Percentiles rank a stretch among this genome's conserved stretches.
These are phyloP conservation scores for Epinotia brunnichana DNA, from an alignment of 2,888 invertebrate genomes.

Conservation along the genomic window DNA sequence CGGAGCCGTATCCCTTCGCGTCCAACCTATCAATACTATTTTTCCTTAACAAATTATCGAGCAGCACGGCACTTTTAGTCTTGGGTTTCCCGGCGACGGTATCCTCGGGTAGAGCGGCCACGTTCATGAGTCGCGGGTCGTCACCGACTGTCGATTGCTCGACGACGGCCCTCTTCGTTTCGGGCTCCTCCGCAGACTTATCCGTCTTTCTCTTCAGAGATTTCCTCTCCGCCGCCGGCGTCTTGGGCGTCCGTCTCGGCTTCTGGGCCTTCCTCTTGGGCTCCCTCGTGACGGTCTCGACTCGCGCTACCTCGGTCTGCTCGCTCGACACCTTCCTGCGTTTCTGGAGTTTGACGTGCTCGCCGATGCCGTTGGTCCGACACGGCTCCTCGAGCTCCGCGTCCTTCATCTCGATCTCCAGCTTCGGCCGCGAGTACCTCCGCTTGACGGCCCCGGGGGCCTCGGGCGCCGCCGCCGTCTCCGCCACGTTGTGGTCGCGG, in stretches of 20 bases:
- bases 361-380: conserved; percentile 80
- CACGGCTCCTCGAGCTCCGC: conserved; percentile 75
- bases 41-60: conserved; percentile 83
- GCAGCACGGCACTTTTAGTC: conserved; percentile 77
- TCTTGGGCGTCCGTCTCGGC: conserved; percentile 62
- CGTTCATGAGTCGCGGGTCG: conserved; percentile 63
- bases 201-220: conserved; percentile 76
- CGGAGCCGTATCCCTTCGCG: conserved; percentile 67
- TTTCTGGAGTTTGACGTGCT: conserved; percentile 80
- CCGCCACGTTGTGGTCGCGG: conserved; percentile 72
- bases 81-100: conserved; percentile 65
- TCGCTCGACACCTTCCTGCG: conserved; percentile 81
- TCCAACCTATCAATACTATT: conserved; percentile 83
- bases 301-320: conserved; percentile 61
- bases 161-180: conserved; percentile 66
- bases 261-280: conserved; percentile 66
- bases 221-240: conserved; percentile 71
- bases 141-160: conserved; percentile 59
- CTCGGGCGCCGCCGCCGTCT: conserved; percentile 60
- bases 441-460: conserved; percentile 72
- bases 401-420: conserved; percentile 80
- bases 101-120: conserved; percentile 59
- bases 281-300: conserved; percentile 67
- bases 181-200: conserved; percentile 54
- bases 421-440: conserved; percentile 75